Evolutionary conservation across 2,888 invertebrate genomes (phyloP).

Genomic region (Deladenus siricidicola): DNA sequence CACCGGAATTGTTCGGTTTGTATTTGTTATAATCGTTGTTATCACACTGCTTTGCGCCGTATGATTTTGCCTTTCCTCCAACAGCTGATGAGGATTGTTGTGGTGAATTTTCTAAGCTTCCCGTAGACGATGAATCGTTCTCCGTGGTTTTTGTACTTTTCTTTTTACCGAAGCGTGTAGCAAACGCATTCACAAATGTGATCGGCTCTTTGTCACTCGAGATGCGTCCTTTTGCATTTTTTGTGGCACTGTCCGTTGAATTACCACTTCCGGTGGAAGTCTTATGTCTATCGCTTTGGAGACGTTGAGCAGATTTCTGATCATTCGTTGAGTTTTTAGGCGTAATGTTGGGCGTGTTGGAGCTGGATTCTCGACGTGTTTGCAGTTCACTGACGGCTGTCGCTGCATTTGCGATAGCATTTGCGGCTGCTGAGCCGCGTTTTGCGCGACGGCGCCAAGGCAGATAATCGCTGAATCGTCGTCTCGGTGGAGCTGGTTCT

Average conservation of each 20-base stretch:
- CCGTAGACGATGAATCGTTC: too few species aligned
- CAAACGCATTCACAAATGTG: neutral
- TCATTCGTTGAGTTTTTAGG: neutral
- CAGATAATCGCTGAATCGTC: neutral
- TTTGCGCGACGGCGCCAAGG: neutral
- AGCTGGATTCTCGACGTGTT: neutral
- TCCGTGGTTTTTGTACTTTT: too few species aligned
- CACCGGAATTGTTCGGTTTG: too few species aligned
- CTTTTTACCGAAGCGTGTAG: too few species aligned
- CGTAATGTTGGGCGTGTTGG: neutral
- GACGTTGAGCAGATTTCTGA: neutral
- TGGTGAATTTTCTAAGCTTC: too few species aligned
- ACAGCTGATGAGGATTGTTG: too few species aligned
- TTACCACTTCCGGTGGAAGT: neutral
- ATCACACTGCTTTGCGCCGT: too few species aligned
- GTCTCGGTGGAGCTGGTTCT: neutral
- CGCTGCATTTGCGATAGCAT: neutral
- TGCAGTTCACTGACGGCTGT: neutral
- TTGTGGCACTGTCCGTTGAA: too few species aligned
- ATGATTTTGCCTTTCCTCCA: too few species aligned
- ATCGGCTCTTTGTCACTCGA: neutral
- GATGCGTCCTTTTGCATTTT: too few species aligned
- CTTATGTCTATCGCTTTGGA: too few species aligned
- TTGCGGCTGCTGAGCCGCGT: neutral
- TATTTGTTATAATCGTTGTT: too few species aligned